A percentile compares a stretch with the other conserved stretches of the same genome.
phyloP scores from a whole-genome alignment of 2,888 invertebrate genomes.

The Phortica magna region DNA sequence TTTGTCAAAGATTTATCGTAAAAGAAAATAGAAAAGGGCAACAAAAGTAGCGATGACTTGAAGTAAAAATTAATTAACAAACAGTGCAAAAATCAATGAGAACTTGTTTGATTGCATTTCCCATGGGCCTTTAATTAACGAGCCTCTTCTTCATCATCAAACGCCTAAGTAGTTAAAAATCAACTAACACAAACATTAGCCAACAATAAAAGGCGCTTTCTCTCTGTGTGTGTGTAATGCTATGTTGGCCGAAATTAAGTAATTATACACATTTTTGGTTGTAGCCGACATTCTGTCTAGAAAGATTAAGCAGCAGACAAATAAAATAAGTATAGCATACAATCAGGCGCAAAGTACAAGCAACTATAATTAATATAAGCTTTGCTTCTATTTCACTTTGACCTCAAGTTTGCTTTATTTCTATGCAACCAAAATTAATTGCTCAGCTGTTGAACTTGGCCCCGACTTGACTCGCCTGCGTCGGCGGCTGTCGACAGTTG shows the following conservation, averaged over 20 bases:
- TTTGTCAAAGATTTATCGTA: too few relatives aligned
- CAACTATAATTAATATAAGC: slow-evolving; percentile 25
- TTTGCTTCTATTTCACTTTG: background rate
- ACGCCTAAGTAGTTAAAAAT: too few relatives aligned
- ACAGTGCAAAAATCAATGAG: background rate
- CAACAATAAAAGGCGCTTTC: background rate
- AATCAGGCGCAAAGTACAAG: background rate
- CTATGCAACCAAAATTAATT: slow-evolving; percentile 16
- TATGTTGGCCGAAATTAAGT: slow-evolving; percentile 49
- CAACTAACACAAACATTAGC: too few relatives aligned
- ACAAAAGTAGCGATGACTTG: background rate
- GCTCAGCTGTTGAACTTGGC: slow-evolving; percentile 2
- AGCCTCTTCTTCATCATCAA: background rate
- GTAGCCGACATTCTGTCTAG: background rate
- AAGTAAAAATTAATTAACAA: background rate
- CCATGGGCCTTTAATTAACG: slow-evolving; percentile 8
- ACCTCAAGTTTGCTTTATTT: slow-evolving; percentile 14
- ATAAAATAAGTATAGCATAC: background rate
- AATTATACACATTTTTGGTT: slow-evolving; percentile 22
- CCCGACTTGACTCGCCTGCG: background rate
- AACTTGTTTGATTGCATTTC: background rate
- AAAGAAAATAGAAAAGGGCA: background rate
- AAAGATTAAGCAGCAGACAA: background rate
- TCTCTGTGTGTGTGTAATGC: slow-evolving; percentile 50
- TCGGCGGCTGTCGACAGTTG: slow-evolving; percentile 5